Base-by-base conservation (phyloP, 2,113 vertebrate genomes). In the Puntigrus tetrazona region DNA sequence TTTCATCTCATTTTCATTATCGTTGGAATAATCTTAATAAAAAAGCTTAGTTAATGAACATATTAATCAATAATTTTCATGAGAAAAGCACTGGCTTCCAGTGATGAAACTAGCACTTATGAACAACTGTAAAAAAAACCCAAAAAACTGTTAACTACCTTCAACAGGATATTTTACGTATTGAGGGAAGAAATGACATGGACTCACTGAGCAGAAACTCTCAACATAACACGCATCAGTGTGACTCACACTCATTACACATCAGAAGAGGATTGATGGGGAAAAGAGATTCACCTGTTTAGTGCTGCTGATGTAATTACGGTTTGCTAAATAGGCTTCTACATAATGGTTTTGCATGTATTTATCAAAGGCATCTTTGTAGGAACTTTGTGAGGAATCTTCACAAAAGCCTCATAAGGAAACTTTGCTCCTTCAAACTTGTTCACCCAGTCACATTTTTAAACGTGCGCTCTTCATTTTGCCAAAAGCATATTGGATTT, bases 401-500 rank as follows among this genome's bases (percentile, higher is more conserved):
- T 13, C 25, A 45, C 61, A 34, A 65, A 81, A 29, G 27, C 7
- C 38, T 65, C 16, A 59, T 61, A 78, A 41, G 55, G 18, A 76
- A 74, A 34, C 73, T 27, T 80, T 43, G 16, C 59, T 65, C 18
- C 18, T 11, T 81, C 10, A 50, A 31, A 67, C 27, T 65, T 81
- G 61, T 41, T 63, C 77, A 79, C 77, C 36, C 52, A 78, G 75
- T 78, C 50, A 78, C 2, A 55, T 45, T 41, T 25, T 65, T 80
- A 65, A 80, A 29, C 34, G 78, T 50, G 41, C 78, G 31, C 29
- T 34, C 78, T 67, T 81, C 43, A 67, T 81, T 81, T 43, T 67
- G 59, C 78, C 78, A 81, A 81, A 86, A 83, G 75, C 63, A 65
- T 84, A 73, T 81, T 75, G 69, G 77, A 81, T 84, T 81, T 70